Evolutionary conservation across 2,797 vertebrate genomes (phyloP).

Genomic region (Octomys mimax): DNA sequence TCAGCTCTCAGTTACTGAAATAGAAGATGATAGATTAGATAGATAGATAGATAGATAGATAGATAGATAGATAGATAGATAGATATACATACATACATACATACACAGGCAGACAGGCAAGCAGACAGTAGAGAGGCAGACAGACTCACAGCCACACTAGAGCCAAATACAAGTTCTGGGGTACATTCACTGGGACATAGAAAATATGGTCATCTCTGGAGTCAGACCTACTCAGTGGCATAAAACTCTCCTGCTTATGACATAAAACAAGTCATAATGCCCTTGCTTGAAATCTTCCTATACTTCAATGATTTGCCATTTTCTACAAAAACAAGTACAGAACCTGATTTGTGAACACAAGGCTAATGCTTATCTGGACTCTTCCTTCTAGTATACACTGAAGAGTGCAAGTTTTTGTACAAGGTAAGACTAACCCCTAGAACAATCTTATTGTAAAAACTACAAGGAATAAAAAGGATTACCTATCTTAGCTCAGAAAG

Average conservation of each 20-base stretch:
- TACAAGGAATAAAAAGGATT: not conserved
- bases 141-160: not conserved
- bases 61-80: too few relatives aligned
- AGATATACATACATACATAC: too few relatives aligned
- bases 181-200: not conserved
- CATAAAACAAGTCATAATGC: not conserved
- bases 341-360: not conserved
- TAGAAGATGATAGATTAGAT: not conserved
- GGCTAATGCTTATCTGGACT: not conserved
- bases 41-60: too few relatives aligned
- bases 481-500: not conserved
- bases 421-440: not conserved
- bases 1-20: not conserved
- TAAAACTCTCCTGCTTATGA: not conserved
- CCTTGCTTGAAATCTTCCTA: not conserved
- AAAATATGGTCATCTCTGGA: not conserved
- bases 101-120: not conserved
- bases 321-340: not conserved
- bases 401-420: not conserved
- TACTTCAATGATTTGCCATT: not conserved
- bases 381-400: not conserved
- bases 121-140: not conserved
- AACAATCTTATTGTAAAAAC: slow-evolving; percentile 36
- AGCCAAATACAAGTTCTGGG: not conserved
- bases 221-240: not conserved